These are phyloP conservation scores for Caenorhabditis imperialis DNA, from an alignment of 2,888 invertebrate species.

Conservation along the genomic window DNA sequence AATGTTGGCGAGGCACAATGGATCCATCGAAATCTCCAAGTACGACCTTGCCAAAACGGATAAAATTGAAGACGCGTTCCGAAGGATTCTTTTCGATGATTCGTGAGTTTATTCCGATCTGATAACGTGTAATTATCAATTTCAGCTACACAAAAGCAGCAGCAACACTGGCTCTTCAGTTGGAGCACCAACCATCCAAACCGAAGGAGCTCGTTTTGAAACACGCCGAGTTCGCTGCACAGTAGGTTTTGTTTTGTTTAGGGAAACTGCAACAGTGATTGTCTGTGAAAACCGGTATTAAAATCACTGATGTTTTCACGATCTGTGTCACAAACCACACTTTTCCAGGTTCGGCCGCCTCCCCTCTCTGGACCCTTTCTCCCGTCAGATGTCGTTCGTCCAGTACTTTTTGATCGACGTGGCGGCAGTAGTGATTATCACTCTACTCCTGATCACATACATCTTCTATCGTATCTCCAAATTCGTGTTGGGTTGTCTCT, in stretches of 20 bases:
- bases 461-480: too few relatives aligned
- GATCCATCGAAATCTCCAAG: conserved; percentile 54
- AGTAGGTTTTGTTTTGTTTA: conserved; percentile 16
- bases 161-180: conserved; percentile 14
- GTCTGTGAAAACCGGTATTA: background rate
- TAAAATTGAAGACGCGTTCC: conserved; percentile 24
- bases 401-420: conserved; percentile 36
- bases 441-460: too few relatives aligned
- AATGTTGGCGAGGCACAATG: conserved; percentile 54
- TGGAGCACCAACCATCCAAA: conserved; percentile 36
- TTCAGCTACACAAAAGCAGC: conserved; percentile 18
- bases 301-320: too few relatives aligned
- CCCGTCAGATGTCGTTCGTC: conserved; percentile 25
- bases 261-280: too few relatives aligned
- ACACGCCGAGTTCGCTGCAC: conserved; percentile 54
- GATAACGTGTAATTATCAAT: background rate
- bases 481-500: too few relatives aligned
- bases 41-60: conserved; percentile 41
- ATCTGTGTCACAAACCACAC: background rate
- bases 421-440: too few relatives aligned
- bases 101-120: conserved; percentile 35
- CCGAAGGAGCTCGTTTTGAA: conserved; percentile 36
- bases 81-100: conserved; percentile 47
- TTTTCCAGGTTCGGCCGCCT: conserved; percentile 34
- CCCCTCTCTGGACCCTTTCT: conserved; percentile 31